Evolutionary conservation across 2,113 vertebrate genomes (phyloP).

Genomic region (Gila orcuttii): DNA sequence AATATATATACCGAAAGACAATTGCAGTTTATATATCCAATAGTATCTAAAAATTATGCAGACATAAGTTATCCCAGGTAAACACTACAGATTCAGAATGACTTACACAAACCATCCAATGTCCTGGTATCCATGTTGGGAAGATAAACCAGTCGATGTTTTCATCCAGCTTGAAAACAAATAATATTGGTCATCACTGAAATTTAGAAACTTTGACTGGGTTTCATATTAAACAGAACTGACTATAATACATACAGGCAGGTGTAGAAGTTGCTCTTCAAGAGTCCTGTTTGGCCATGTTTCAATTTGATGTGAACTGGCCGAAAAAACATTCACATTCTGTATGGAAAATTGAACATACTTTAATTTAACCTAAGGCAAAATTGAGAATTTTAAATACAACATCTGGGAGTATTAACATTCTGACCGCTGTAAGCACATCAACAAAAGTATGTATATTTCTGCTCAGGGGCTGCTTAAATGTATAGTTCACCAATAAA

Average conservation of each 20-base stretch:
- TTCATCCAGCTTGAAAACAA: slow-evolving; percentile 6
- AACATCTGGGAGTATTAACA: not conserved
- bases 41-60: not conserved
- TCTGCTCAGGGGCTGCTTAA: not conserved
- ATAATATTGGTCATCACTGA: not conserved
- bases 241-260: not conserved
- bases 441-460: not conserved
- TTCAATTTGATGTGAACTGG: not conserved
- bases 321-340: not conserved
- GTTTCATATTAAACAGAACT: not conserved
- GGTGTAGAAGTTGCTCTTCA: not conserved
- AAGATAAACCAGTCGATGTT: slow-evolving; percentile 22
- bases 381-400: not conserved
- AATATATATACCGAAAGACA: not conserved
- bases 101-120: slow-evolving; percentile 28
- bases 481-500: not conserved
- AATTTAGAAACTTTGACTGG: not conserved
- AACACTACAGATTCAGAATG: not conserved
- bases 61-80: not conserved
- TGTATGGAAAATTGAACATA: not conserved
- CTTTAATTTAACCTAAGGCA: not conserved
- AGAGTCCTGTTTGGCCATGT: not conserved
- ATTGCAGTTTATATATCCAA: not conserved
- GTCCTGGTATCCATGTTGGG: slow-evolving; percentile 10
- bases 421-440: not conserved